These are phyloP conservation scores for Pseudonaja textilis DNA, from an alignment of 2,113 vertebrate genomes.

Conservation along the genomic window DNA sequence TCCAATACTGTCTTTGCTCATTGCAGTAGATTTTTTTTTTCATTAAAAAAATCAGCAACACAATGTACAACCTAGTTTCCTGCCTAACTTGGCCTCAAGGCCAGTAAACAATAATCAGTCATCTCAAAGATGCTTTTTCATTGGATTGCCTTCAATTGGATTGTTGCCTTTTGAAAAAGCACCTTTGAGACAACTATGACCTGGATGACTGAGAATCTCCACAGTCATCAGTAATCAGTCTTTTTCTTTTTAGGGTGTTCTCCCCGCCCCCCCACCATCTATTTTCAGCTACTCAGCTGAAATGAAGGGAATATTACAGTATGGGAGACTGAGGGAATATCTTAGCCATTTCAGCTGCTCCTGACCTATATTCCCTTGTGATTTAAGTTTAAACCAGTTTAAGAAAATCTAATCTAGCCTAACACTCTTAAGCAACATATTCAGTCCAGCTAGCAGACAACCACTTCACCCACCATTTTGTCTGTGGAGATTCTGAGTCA, in stretches of 20 bases:
- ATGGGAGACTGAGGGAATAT: not conserved
- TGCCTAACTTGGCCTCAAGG: not conserved
- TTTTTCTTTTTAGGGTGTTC: not conserved
- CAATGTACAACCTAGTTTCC: not conserved
- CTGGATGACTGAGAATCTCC: too few species aligned
- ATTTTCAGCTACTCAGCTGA: not conserved
- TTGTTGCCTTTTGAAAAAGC: too few species aligned
- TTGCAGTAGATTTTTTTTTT: not conserved
- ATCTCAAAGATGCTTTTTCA: not conserved
- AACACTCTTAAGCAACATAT: not conserved
- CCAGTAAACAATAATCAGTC: not conserved
- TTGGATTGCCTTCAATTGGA: too few species aligned
- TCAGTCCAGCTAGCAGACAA: not conserved
- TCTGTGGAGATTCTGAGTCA: too few species aligned
- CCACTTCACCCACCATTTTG: not conserved
- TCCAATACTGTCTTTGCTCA: not conserved
- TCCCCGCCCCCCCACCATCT: not conserved
- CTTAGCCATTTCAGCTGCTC: not conserved
- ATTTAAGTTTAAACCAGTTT: not conserved
- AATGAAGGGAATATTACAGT: not conserved
- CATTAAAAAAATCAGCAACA: not conserved
- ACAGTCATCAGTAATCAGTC: too few species aligned
- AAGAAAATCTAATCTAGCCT: not conserved
- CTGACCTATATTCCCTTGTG: not conserved
- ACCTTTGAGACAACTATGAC: too few species aligned